Base-by-base conservation (phyloP, 2,113 vertebrate genomes). In the Poicephalus gulielmi region DNA sequence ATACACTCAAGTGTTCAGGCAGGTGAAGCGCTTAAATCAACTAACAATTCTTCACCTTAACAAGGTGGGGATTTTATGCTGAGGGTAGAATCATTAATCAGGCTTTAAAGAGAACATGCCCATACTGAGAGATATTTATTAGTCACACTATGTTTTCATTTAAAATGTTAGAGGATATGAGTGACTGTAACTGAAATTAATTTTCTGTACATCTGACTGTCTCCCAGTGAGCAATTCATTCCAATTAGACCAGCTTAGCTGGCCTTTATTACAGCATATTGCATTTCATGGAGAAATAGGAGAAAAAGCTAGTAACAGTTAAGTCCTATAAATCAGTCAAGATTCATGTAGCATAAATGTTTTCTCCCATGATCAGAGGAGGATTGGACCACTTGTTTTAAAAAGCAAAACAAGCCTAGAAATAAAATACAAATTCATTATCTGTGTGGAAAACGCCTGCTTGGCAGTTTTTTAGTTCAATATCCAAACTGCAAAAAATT, bases 21-120 rank as follows among this genome's bases (percentile, higher is more conserved):
- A 95, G 94, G 91, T 95, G 90, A 96, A 96, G 71, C 75, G 92
- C 91, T 96, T 95, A 94, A 97, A 96, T 96, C 96, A 97, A 91
- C 43, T 5, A 73, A 95, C 83, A 86, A 86, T 94, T 79, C 96
- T 86, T 90, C 95, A 96, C 92, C 89, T 88, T 90, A 92, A 81
- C 88, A 68, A 73, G 87, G 91, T 89, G 91, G 83, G 60, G 94
- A 95, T 95, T 95, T 95, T 95, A 74, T 94, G 82, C 91, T 78
- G 84, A 89, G 92, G 85, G 88, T n/a, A 50, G 83, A 93, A 95
- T 87, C 81, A 67, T 97, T 80, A 92, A 95, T 96, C 94, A 94
- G 89, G 50, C 64, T 78, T 93, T 95, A 92, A 90, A 55, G 86
- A 83, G 91, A 94, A 1, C 68, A 83, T 67, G 70, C 60, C 47